Base-by-base conservation (phyloP, 2,888 invertebrate species). In the Rotaria macrura region DNA sequence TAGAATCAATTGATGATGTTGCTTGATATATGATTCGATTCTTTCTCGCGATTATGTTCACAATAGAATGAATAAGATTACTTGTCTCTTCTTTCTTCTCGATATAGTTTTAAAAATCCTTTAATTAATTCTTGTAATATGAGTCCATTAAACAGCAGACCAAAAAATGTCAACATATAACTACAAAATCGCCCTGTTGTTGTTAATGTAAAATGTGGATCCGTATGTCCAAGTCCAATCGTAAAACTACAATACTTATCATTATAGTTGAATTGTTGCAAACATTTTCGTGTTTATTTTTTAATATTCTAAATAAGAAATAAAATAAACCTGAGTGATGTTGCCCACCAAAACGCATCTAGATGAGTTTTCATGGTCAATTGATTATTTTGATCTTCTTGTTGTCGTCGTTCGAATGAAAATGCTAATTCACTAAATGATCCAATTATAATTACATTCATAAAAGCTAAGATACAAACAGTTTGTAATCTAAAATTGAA, bases 51-150 rank as follows among this genome's bases (percentile, higher is more conserved):
- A 65, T 65, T 65, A 65, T 65, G 10, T 57, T 57, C 55, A 57
- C 25, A n/a, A n/a, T 9, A 57, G 25, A 57, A 57, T 57, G n/a
- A 57, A 57, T 65, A 17, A 65, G 34, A 34, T 34, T 34, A 65
- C 20, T 38, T 6, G 6, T 65, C 65, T 65, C 20, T 34, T 65
- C 34, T 65, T 17, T 65, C 65, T 29, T 65, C 65, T 65, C 65
- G 29, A 65, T 65, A 65, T 34, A 65, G 6, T 43, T 79, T 79
- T 43, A 79, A 14, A 43, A 43, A 79, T 79, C 43, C 40, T 43
- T 79, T 79, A 43, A 43, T 43, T 79, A 79, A 79, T 79, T 79
- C 79, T 79, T 79, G 79, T 79, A 79, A 79, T 23, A 79, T n/a
- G 40, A 79, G 43, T 38, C 79, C 79, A 79, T 79, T 79, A 43